Base-by-base conservation (phyloP, 2,797 vertebrate genomes). In the Labeo calbasu region DNA sequence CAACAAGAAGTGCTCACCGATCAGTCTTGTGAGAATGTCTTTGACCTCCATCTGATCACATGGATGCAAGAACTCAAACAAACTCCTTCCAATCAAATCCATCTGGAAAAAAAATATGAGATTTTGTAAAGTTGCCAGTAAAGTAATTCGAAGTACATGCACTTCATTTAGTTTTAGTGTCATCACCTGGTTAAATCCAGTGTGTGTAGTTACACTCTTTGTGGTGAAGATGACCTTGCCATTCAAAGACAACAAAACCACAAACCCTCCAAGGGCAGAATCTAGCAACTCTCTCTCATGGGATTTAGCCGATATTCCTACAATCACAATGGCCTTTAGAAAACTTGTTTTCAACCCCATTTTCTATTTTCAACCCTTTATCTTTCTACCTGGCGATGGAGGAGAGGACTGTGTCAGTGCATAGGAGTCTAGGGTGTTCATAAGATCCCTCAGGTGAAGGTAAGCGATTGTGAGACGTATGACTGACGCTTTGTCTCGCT, bases 1-100 rank as follows among this genome's bases (percentile, higher is more conserved):
- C 23, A 23, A 19, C 21, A 8, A 51, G 23, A 85, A 50, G 40
- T 80, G 21, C 73, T 65, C 83, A 91, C 92, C 90, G 65, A 85
- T 84, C 65, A 84, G 83, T 55, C 55, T 86, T 23, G 82, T 84
- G n/a, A 92, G 87, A 48, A 90, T 86, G 15, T 90, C 86, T 70
- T 87, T 89, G 17, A 91, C 75, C 59, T 91, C 92, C 46, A 82
- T 86, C 73, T 90, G 89, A 87, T 92, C 91, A 63, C 79, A 87
- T 8, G 88, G 90, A 80, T 92, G 92, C 82, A 88, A 79, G 76
- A 91, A 90, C 77, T 92, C 90, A 48, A 91, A 90, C 65, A 92
- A 86, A 79, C 86, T 91, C 53, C 86, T 89, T 23, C 91, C 91
- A 63, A 91, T 91, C 61, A 92, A 77, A 76, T 92, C 89, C 88